Percentiles rank a stretch among this genome's conserved stretches.
Conservation (phyloP, 1,140 invertebrate species). For the Chironomus tepperi region DNA sequence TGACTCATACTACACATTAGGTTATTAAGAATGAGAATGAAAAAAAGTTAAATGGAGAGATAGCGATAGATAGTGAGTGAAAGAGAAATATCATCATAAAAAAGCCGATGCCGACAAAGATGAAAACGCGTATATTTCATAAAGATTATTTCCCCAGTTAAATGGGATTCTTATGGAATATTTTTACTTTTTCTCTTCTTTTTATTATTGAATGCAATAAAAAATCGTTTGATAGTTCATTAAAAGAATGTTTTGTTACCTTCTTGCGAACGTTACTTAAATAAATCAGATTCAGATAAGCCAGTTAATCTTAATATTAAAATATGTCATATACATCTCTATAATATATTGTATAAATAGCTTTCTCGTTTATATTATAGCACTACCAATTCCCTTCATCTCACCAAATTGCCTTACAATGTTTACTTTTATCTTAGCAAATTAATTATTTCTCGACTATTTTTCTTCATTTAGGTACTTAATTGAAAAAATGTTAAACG, state of each 20-base stretch:
- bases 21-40: neutral
- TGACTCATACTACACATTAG: neutral
- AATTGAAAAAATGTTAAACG: constrained; percentile 2
- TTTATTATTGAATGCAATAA: constrained; percentile 10
- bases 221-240: constrained; percentile 14
- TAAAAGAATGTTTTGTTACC: constrained; percentile 13
- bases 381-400: too few relatives aligned
- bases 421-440: constrained; percentile 11
- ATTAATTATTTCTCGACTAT: neutral
- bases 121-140: constrained; percentile 13
- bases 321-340: neutral
- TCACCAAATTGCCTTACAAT: neutral
- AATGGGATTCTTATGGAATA: constrained; percentile 12
- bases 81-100: neutral
- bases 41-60: neutral
- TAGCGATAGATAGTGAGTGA: neutral
- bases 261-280: neutral
- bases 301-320: neutral
- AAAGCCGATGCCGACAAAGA: constrained; percentile 2
- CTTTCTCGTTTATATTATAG: neutral
- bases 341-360: neutral
- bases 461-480: neutral
- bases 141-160: constrained; percentile 13
- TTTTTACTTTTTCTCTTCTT: neutral
- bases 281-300: constrained; percentile 14